Evolutionary conservation across 35 echinoderm and acorn worm species (phyloP).

Genomic region (Strongylocentrotus purpuratus): DNA sequence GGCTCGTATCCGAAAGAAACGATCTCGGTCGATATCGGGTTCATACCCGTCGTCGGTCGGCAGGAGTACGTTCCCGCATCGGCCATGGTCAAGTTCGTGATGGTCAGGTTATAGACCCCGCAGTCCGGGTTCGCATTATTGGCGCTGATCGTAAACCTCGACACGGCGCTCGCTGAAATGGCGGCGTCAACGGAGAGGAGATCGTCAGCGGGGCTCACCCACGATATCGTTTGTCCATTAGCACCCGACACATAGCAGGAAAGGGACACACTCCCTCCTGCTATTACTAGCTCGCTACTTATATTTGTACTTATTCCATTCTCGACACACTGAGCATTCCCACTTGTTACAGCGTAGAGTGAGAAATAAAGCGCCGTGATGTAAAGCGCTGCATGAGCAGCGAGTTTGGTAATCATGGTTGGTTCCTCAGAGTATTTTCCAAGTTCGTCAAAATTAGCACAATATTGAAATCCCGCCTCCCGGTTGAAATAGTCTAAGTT

Average conservation of each 20-base stretch:
- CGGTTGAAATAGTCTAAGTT: neutral
- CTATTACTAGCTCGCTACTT: neutral
- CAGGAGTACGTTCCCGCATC: slow-evolving; percentile 32
- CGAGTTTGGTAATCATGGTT: slow-evolving; percentile 8
- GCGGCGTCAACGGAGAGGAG: neutral
- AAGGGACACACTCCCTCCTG: neutral
- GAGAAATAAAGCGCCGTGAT: neutral
- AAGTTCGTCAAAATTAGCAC: neutral
- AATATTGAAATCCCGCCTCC: neutral
- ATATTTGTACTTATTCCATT: slow-evolving; percentile 36
- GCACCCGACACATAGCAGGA: slow-evolving; percentile 34
- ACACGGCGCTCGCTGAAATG: neutral
- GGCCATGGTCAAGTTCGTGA: neutral
- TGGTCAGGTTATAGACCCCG: slow-evolving; percentile 29
- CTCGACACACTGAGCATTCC: slow-evolving; percentile 29
- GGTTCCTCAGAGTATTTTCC: neutral
- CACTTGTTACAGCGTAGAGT: neutral
- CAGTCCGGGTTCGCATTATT: neutral
- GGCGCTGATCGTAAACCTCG: neutral
- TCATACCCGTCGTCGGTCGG: neutral
- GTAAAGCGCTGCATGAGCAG: neutral
- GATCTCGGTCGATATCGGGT: neutral
- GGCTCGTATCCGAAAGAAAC: neutral
- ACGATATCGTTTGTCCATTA: neutral
- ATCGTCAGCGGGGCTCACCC: neutral